phyloP scores from a whole-genome alignment of 2,797 vertebrate species.

The Glossophaga mutica region DNA sequence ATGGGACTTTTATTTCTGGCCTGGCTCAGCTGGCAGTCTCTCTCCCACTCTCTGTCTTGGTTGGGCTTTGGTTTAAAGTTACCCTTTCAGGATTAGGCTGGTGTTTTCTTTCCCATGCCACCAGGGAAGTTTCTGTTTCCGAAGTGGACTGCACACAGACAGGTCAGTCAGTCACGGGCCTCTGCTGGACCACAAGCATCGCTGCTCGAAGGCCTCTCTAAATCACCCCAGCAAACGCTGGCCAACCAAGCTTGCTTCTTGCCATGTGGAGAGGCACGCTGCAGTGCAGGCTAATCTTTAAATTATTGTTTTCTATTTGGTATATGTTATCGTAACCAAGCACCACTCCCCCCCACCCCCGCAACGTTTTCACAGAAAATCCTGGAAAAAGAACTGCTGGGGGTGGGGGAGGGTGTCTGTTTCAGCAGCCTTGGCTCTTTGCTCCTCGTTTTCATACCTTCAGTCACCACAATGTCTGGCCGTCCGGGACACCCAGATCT shows the following conservation, averaged over 20 bases:
- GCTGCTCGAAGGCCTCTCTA: conserved; percentile 20
- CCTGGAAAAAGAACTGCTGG: neutral
- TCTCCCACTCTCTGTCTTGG: conserved; percentile 58
- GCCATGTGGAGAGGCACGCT: neutral
- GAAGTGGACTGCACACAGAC: conserved; percentile 42
- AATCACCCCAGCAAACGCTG: neutral
- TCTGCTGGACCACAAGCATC: neutral
- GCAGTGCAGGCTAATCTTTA: neutral
- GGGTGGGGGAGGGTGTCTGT: neutral
- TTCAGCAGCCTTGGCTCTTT: neutral
- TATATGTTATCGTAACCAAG: neutral
- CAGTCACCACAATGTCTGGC: neutral
- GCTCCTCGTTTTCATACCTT: neutral
- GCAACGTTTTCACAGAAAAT: neutral
- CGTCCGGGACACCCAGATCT: neutral
- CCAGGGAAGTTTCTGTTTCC: conserved; percentile 71
- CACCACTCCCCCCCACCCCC: no score
- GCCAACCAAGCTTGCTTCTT: neutral
- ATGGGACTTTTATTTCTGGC: conserved; percentile 69
- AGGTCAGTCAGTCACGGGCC: conserved; percentile 49
- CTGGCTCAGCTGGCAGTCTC: conserved; percentile 42
- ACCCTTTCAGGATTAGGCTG: conserved; percentile 59
- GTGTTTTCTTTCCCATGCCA: conserved; percentile 71
- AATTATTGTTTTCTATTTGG: neutral
- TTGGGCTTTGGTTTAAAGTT: conserved; percentile 71